phyloP scores from a whole-genome alignment of 1,140 invertebrate species.

The Drosophila sp. region DNA sequence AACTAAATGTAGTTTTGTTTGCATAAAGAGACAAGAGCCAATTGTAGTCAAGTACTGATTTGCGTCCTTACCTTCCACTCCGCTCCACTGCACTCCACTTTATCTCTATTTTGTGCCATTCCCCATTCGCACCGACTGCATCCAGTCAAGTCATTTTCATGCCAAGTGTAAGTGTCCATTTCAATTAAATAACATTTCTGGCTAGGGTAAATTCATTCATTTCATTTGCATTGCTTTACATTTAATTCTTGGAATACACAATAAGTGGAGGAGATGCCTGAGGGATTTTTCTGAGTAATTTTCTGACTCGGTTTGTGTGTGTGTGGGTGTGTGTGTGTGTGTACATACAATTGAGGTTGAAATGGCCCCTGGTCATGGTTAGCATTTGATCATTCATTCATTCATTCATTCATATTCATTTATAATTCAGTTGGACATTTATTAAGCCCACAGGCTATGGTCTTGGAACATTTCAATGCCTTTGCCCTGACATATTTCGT shows the following conservation, averaged over 20 bases:
- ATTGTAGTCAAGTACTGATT: conserved; percentile 1
- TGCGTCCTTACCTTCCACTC: background rate
- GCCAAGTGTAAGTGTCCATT: conserved; percentile 34
- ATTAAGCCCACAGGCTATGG: conserved; percentile 35
- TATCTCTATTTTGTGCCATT: too few relatives aligned
- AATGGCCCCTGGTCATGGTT: background rate
- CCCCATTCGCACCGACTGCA: background rate
- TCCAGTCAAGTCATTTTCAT: background rate
- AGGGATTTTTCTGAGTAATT: conserved; percentile 15
- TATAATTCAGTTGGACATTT: conserved; percentile 52
- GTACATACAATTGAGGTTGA: background rate
- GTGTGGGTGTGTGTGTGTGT: background rate
- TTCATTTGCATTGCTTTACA: conserved; percentile 18
- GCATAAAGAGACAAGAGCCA: background rate
- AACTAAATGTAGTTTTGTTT: conserved; percentile 5
- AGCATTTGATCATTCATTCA: conserved; percentile 36
- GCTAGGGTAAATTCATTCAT: conserved; percentile 1
- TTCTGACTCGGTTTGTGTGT: background rate
- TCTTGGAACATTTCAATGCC: conserved; percentile 45
- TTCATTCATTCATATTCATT: conserved; percentile 38
- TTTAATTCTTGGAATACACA: conserved; percentile 20
- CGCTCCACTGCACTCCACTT: too few relatives aligned
- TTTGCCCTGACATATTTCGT: conserved; percentile 37
- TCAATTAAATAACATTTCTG: conserved; percentile 42
- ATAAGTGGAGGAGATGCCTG: conserved; percentile 7